phyloP scores from a whole-genome alignment of 2,888 invertebrate genomes.

The Patella pellucida region DNA sequence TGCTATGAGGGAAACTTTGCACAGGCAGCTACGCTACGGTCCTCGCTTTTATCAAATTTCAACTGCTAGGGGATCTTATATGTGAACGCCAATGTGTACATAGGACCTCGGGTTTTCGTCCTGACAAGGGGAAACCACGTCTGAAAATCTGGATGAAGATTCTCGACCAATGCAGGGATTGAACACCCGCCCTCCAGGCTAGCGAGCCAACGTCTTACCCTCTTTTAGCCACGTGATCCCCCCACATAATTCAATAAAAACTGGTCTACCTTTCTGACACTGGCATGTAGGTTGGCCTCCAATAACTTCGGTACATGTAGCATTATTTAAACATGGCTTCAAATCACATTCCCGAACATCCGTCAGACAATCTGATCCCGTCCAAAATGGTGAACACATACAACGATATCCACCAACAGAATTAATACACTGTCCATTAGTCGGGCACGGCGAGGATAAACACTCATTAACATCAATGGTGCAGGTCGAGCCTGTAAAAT shows the following conservation, averaged over 20 bases:
- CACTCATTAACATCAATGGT: conserved; percentile 90
- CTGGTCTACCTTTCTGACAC: conserved; percentile 34
- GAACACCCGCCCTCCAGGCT: too few relatives aligned
- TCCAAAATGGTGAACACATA: conserved; percentile 76
- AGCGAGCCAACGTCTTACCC: too few relatives aligned
- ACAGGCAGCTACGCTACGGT: too few relatives aligned
- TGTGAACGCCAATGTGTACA: too few relatives aligned
- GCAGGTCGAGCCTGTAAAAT: conserved; percentile 77
- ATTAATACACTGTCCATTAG: conserved; percentile 83
- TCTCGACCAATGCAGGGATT: too few relatives aligned
- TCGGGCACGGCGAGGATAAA: conserved; percentile 43
- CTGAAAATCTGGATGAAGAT: too few relatives aligned
- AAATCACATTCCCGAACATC: conserved; percentile 83
- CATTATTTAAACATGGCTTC: conserved; percentile 88
- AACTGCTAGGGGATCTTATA: too few relatives aligned
- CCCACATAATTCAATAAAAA: background rate
- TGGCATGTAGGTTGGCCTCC: conserved; percentile 38
- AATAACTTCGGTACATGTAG: conserved; percentile 77
- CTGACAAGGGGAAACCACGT: too few relatives aligned
- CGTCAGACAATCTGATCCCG: conserved; percentile 43
- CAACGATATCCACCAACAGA: conserved; percentile 89
- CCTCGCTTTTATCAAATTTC: too few relatives aligned
- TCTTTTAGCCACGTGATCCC: too few relatives aligned
- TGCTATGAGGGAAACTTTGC: too few relatives aligned
- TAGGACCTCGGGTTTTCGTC: too few relatives aligned